Base-by-base conservation (phyloP, 2,797 vertebrate species). In the Phoeniculus purpureus region DNA sequence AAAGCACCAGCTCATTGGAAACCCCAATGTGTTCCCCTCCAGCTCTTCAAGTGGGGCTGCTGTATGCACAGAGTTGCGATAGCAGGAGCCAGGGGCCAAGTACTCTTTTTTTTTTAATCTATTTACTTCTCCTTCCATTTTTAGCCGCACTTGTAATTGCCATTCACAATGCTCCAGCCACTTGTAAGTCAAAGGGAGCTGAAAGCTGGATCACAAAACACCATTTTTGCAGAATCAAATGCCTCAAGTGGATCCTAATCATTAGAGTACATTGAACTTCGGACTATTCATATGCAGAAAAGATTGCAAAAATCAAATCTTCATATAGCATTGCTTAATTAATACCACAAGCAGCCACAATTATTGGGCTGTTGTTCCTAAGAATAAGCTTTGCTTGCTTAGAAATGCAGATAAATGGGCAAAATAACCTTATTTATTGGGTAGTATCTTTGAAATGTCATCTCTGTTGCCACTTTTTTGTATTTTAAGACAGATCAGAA, bases 271-370 rank as follows among this genome's bases (percentile, higher is more conserved):
- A 94, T 94, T 95, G 88, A 94, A 74, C 83, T 74, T 54, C 6
- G 10, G 71, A 12, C 74, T 76, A 90, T 94, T 96, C 85, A 90
- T 81, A 73, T 81, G 87, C 77, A 93, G 52, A 87, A 87, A 92
- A 87, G 76, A 92, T 76, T 76, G 23, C 76, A 61, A 76, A 37
- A 93, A 75, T 31, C 81, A 22, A 17, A 73, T 82, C 70, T 51
- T 87, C 76, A 50, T 43, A 70, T 37, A 76, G 73, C n/a, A 23
- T 56, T 34, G 83, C 72, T 78, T 72, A 89, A 67, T 83, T 92
- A 89, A 85, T 75, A 58, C 19, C 85, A 55, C 11, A 61, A 87
- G 64, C 43, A 85, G 81, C 58, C 77, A 45, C 60, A 89, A 76
- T 91, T 88, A 74, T 47, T 27, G 3, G 47, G 65, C 52, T 59